These are phyloP conservation scores for Synanceia verrucosa DNA, from an alignment of 2,797 vertebrate genomes.

Conservation along the genomic window DNA sequence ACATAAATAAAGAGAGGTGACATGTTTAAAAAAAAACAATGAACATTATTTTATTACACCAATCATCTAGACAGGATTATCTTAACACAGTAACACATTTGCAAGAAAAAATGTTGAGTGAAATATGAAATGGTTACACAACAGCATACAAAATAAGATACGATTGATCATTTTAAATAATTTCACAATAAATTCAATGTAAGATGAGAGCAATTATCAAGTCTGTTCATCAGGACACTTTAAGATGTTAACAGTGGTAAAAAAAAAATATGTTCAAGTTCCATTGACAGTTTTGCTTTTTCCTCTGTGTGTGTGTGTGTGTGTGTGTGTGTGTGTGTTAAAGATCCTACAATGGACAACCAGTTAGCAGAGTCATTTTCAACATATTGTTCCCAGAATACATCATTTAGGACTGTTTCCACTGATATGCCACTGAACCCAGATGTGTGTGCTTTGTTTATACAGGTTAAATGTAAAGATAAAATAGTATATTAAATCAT, in stretches of 20 bases:
- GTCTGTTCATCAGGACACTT: slow-evolving; percentile 68
- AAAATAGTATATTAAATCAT: slow-evolving; percentile 19
- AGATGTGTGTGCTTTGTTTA: slow-evolving; percentile 24
- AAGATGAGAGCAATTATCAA: slow-evolving; percentile 64
- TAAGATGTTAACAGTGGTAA: slow-evolving; percentile 74
- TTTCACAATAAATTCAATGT: slow-evolving; percentile 78
- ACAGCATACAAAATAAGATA: slow-evolving; percentile 78
- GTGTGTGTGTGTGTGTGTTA: slow-evolving; percentile 32
- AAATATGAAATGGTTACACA: slow-evolving; percentile 80
- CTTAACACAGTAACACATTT: slow-evolving; percentile 74
- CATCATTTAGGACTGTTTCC: slow-evolving; percentile 22
- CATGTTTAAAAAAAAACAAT: slow-evolving; percentile 67
- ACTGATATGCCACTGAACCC: slow-evolving; percentile 31
- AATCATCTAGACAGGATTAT: slow-evolving; percentile 74
- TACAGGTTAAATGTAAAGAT: slow-evolving; percentile 37
- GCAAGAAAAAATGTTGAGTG: slow-evolving; percentile 55
- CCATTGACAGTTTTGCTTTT: slow-evolving; percentile 52
- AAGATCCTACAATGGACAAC: slow-evolving; percentile 18
- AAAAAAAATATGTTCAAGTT: slow-evolving; percentile 78
- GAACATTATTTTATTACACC: slow-evolving; percentile 79
- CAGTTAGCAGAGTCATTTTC: slow-evolving; percentile 8
- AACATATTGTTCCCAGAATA: slow-evolving; percentile 21
- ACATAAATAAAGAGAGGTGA: slow-evolving; percentile 43
- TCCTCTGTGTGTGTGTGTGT: slow-evolving; percentile 33
- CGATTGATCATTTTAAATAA: slow-evolving; percentile 83